A percentile compares a stretch with the other conserved stretches of the same genome.
Conservation (phyloP, 1,140 invertebrate species). For the Stenopsyche tienmushanensis region DNA sequence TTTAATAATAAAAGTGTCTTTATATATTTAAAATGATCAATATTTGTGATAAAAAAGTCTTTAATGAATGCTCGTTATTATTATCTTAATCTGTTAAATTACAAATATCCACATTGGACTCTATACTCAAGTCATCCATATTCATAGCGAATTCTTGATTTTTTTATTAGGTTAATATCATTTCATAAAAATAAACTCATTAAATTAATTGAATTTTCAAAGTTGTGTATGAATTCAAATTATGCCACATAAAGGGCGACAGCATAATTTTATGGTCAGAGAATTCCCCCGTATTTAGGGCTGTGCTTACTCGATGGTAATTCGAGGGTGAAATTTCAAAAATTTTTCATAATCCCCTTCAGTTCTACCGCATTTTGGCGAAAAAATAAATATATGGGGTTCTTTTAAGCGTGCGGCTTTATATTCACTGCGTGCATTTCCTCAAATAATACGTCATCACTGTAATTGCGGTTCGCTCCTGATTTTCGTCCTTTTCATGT, state of each 20-base stretch:
- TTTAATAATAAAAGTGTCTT: no score
- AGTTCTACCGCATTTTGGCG: not conserved
- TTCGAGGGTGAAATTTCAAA: slow-evolving; percentile 18
- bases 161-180: no score
- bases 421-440: slow-evolving; percentile 20
- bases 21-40: no score
- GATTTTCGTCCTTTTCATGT: no score
- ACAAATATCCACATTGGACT: no score
- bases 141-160: no score
- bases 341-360: slow-evolving; percentile 16
- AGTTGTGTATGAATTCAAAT: slow-evolving; percentile 24
- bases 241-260: slow-evolving; percentile 17
- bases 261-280: slow-evolving; percentile 26
- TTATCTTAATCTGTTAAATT: no score
- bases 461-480: slow-evolving; percentile 5
- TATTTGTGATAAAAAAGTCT: no score
- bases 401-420: not conserved
- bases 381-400: not conserved
- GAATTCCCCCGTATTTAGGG: slow-evolving; percentile 2
- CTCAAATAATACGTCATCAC: slow-evolving; percentile 1
- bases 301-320: slow-evolving; percentile 1
- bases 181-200: no score
- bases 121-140: no score
- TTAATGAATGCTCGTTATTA: no score
- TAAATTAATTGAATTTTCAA: no score